These are phyloP conservation scores for Tolypeutes matacus DNA, from an alignment of 2,797 vertebrate genomes.

Conservation along the genomic window DNA sequence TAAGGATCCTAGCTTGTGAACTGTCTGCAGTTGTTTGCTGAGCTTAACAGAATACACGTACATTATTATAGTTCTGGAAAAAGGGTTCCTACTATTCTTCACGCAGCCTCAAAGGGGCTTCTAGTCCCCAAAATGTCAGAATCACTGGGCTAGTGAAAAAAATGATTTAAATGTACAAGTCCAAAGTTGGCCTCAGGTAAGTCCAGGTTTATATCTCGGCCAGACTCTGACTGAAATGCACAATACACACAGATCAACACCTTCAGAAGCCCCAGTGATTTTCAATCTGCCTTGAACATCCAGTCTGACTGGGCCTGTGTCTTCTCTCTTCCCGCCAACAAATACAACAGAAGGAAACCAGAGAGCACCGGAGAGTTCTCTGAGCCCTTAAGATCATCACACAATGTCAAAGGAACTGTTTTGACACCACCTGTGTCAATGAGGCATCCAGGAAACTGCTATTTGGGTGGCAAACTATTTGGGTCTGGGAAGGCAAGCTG, in stretches of 20 bases:
- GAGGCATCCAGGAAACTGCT: background rate
- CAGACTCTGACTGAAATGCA: background rate
- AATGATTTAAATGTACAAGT: background rate
- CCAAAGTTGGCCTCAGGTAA: background rate
- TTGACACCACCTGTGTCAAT: background rate
- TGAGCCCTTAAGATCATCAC: background rate
- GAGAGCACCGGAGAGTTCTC: background rate
- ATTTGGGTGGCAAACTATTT: background rate
- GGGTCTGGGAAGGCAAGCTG: background rate
- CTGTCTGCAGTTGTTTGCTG: background rate
- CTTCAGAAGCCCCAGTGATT: background rate
- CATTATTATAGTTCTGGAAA: background rate
- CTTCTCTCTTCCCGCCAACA: background rate
- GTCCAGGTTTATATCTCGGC: background rate
- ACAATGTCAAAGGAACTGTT: background rate
- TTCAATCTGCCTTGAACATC: background rate
- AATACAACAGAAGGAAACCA: background rate
- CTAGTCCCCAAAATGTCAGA: background rate
- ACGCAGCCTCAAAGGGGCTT: background rate
- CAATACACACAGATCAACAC: background rate
- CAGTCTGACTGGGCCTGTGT: rapidly evolving
- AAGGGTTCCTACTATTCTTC: background rate
- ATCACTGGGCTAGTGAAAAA: background rate
- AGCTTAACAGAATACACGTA: rapidly evolving
- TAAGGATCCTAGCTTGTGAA: background rate